Evolutionary conservation across 2,113 vertebrate genomes (phyloP).

Genomic region (Choloepus hoffmanni): DNA sequence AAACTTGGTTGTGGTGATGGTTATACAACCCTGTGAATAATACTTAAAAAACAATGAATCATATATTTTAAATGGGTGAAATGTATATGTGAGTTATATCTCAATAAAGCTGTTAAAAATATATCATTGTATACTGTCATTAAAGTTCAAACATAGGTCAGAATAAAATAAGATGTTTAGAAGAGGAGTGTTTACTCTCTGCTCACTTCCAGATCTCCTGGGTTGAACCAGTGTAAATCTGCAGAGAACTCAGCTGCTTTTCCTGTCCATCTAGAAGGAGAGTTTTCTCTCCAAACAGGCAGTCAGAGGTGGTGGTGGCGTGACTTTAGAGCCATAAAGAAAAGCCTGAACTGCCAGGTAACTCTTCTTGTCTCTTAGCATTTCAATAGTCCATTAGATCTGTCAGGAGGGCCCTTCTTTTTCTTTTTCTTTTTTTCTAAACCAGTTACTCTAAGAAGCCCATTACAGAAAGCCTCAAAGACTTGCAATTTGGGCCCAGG

Average conservation of each 20-base stretch:
- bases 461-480: too few species aligned
- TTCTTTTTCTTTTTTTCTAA: too few species aligned
- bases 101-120: conserved; percentile 49
- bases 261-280: neutral
- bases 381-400: too few species aligned
- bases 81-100: conserved; percentile 4
- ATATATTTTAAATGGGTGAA: neutral
- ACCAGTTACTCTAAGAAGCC: too few species aligned
- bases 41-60: neutral
- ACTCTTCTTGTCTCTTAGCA: too few species aligned
- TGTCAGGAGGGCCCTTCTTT: too few species aligned
- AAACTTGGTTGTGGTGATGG: neutral
- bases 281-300: neutral
- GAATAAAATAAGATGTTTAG: neutral
- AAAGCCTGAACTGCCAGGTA: neutral
- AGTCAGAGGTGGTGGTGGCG: neutral
- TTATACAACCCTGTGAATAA: neutral
- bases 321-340: neutral
- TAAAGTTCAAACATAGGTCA: neutral
- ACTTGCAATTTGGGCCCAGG: too few species aligned
- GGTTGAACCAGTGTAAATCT: neutral
- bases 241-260: neutral
- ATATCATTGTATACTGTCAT: neutral
- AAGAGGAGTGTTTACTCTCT: neutral
- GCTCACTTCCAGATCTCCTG: neutral